A percentile compares a stretch with the other conserved stretches of the same genome.
Conservation (phyloP, 2,888 invertebrate genomes). For the Oligia strigilis region DNA sequence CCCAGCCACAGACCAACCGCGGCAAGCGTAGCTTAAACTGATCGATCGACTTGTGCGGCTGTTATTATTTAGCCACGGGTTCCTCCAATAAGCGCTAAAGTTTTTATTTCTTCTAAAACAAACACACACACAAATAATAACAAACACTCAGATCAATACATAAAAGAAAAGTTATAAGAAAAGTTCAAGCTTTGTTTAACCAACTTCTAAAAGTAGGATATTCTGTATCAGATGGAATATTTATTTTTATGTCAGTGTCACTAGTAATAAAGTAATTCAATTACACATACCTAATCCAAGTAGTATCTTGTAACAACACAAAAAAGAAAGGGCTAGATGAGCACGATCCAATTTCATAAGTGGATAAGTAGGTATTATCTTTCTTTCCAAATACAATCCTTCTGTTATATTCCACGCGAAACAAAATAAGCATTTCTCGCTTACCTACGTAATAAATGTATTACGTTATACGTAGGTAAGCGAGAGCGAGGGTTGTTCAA, state of each 20-base stretch:
- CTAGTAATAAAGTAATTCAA: neutral
- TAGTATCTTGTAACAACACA: neutral
- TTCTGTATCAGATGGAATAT: neutral
- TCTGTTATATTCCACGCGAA: neutral
- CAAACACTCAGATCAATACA: neutral
- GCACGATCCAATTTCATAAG: neutral
- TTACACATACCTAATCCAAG: neutral
- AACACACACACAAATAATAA: neutral
- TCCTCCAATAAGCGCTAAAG: neutral
- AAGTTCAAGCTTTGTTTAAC: no score
- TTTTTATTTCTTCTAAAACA: neutral
- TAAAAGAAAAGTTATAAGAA: neutral
- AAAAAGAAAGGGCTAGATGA: neutral
- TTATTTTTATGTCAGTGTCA: neutral
- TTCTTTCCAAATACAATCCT: neutral
- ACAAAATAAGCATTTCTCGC: constrained; percentile 3
- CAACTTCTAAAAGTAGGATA: neutral
- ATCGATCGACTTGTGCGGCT: no score
- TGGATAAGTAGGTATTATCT: neutral
- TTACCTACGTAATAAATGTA: no score
- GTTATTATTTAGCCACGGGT: no score
- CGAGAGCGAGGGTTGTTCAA: no score
- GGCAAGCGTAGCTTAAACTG: no score
- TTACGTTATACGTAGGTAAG: no score
- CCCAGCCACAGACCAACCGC: no score